Base-by-base conservation (phyloP, 2,888 invertebrate genomes). In the Acrobasis consociella region DNA sequence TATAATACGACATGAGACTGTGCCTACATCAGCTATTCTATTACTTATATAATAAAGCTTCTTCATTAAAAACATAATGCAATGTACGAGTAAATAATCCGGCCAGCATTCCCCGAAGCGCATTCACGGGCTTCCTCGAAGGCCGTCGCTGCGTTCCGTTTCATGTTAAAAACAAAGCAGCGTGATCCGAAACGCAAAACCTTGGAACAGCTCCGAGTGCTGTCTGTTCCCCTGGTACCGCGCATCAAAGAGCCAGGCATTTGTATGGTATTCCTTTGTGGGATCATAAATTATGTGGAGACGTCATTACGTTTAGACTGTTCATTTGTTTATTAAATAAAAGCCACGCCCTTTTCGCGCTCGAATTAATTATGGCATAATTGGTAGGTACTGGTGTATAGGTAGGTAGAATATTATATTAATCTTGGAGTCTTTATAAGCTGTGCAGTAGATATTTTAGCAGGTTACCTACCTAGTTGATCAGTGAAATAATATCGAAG, bases 141-240 rank as follows among this genome's bases (percentile, higher is more conserved):
- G 56, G 42, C 56, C 56, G 38, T 22, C 31, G 52, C 55, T 22
- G 22, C 55, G 56, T 42, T 42, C 13, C 42, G 56, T 56, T 56
- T 56, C 42, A 56, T 56, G 56, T 56, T 56, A 56, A 56, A 56
- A 56, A 56, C 56, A 56, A 42, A 42, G 16, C 56, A 42, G 39
- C 56, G 56, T 42, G 56, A 56, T 56, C 42, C 42, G 56, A 42
- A 42, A 56, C 56, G 56, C 56, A 13, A 17, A 42, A 9, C 42
- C 37, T 56, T 17, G 39, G 56, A 56, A 56, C 56, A 42, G 16
- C 56, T 56, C 42, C 17, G 42, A 13, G 17, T 42, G 1, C 22
- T 22, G 22, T 39, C 56, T 56, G 56, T 42, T 17, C 56, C 46
- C 56, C 56, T 42, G 56, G 42, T 56, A n/a, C 42, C n/a, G 38